These are phyloP conservation scores for Corella eumyota DNA, from an alignment of 23 tunicate species.

Conservation along the genomic window DNA sequence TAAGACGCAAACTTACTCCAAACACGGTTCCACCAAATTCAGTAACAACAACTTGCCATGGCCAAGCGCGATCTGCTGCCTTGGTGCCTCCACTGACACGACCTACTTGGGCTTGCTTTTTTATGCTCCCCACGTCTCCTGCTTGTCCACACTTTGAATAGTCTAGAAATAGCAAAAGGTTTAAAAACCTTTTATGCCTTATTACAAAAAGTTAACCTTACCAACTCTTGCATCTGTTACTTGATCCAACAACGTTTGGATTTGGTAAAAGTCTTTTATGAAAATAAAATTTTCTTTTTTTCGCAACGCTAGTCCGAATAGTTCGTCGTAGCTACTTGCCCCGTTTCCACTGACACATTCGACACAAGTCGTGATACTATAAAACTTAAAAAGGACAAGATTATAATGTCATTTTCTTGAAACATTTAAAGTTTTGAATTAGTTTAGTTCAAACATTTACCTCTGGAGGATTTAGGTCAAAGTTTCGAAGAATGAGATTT, in stretches of 20 bases:
- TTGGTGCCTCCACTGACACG: slow-evolving; percentile 28
- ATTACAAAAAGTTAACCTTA: slow-evolving; percentile 1
- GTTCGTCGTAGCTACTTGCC: slow-evolving; percentile 33
- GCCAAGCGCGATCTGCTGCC: slow-evolving; percentile 52
- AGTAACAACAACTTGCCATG: slow-evolving; percentile 56
- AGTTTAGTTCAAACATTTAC: neutral
- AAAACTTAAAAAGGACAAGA: slow-evolving; percentile 47
- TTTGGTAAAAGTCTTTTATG: slow-evolving; percentile 42
- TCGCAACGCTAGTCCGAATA: slow-evolving; percentile 25
- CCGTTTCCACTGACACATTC: slow-evolving; percentile 25
- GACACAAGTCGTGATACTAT: slow-evolving; percentile 65
- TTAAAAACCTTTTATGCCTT: slow-evolving; percentile 2
- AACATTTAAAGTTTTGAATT: too few relatives aligned
- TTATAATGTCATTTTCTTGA: too few relatives aligned
- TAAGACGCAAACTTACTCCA: too few relatives aligned
- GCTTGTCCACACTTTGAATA: slow-evolving; percentile 60
- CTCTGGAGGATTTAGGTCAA: slow-evolving; percentile 3
- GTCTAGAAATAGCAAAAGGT: slow-evolving; percentile 26
- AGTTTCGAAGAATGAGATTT: neutral
- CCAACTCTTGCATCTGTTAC: slow-evolving; percentile 59
- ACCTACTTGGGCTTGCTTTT: slow-evolving; percentile 26
- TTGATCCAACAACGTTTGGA: slow-evolving; percentile 24
- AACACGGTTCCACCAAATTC: too few relatives aligned
- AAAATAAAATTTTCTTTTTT: slow-evolving; percentile 46
- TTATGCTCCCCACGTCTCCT: slow-evolving; percentile 47